These are phyloP conservation scores for Gymnogyps californianus DNA, from an alignment of 2,113 vertebrate species.

Conservation along the genomic window DNA sequence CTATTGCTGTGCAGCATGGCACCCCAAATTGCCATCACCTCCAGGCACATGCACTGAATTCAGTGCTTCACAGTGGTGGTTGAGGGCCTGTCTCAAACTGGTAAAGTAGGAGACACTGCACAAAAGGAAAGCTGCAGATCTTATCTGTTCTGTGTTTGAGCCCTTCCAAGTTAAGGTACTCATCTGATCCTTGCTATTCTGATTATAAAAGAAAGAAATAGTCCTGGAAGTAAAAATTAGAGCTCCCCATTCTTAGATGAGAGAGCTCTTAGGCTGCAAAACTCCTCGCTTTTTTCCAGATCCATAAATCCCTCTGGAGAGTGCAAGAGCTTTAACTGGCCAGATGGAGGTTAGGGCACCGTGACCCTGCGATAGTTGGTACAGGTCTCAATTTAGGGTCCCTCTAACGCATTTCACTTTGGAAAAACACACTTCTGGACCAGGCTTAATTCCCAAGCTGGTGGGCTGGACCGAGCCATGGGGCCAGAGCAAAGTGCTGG, in stretches of 20 bases:
- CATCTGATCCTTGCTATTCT: background rate
- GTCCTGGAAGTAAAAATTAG: background rate
- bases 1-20: background rate
- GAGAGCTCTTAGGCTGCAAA: background rate
- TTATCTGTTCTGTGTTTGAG: background rate
- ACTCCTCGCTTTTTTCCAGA: background rate
- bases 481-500: rapidly evolving
- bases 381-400: background rate
- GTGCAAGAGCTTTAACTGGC: background rate
- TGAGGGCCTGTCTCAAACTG: background rate
- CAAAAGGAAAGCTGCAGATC: background rate
- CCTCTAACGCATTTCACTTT: background rate
- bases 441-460: background rate
- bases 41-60: background rate
- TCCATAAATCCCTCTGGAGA: background rate
- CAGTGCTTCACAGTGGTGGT: background rate
- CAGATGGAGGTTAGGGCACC: background rate
- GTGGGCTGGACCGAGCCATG: rapidly evolving
- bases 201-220: background rate
- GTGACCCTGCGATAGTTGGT: background rate
- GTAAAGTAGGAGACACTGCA: background rate
- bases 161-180: background rate
- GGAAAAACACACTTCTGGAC: background rate
- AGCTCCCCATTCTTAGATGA: background rate
- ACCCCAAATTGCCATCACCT: background rate